Evolutionary conservation across 2,113 vertebrate genomes (phyloP).

Genomic region (Notothenia rossii): DNA sequence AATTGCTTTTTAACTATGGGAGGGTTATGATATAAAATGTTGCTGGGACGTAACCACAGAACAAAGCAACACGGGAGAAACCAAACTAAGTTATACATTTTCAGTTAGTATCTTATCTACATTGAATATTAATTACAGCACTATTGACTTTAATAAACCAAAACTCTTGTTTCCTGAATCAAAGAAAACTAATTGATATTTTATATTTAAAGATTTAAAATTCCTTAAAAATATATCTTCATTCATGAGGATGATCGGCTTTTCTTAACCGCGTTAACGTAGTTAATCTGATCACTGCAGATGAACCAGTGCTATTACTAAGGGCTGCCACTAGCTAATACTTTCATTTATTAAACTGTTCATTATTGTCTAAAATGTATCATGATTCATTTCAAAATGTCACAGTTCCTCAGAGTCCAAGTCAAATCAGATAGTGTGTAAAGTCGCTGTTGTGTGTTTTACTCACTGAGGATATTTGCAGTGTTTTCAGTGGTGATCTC

Average conservation of each 20-base stretch:
- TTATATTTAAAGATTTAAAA: neutral
- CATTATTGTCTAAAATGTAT: neutral
- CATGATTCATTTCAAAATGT: neutral
- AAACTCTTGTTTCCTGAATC: too few relatives aligned
- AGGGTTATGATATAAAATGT: neutral
- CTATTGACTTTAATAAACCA: too few relatives aligned
- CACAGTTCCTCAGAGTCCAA: neutral
- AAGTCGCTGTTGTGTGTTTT: neutral
- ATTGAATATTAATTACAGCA: too few relatives aligned
- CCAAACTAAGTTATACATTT: neutral
- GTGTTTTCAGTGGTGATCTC: conserved; percentile 95
- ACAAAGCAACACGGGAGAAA: neutral
- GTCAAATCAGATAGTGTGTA: neutral
- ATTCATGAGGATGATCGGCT: neutral
- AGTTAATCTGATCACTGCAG: neutral
- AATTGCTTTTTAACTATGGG: neutral
- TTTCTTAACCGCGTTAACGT: neutral
- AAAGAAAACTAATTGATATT: too few relatives aligned
- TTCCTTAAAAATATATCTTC: neutral
- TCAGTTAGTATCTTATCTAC: neutral
- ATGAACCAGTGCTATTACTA: neutral
- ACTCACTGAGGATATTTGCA: conserved; percentile 94
- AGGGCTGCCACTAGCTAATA: neutral
- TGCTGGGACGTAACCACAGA: neutral
- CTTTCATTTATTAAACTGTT: neutral